phyloP scores from a whole-genome alignment of 1,140 invertebrate genomes.

The Zophobas atratus region DNA sequence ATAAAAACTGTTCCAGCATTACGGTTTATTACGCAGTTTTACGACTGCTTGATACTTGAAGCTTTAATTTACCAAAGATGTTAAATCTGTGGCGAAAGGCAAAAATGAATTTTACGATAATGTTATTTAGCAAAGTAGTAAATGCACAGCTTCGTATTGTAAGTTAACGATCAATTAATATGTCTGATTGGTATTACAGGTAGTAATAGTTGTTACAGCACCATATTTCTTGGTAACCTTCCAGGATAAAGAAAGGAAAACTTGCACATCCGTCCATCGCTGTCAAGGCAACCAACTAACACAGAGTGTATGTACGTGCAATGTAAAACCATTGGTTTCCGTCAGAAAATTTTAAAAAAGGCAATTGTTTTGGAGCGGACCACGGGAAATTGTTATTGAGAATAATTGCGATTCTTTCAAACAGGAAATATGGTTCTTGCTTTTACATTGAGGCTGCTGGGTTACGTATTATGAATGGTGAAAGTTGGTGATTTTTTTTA shows the following conservation, averaged over 20 bases:
- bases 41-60: too few species aligned
- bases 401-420: slow-evolving; percentile 46
- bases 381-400: slow-evolving; percentile 43
- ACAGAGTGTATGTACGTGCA: slow-evolving; percentile 4
- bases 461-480: slow-evolving; percentile 47
- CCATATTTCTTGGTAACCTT: slow-evolving; percentile 29
- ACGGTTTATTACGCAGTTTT: too few species aligned
- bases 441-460: slow-evolving; percentile 45
- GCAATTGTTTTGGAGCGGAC: slow-evolving; percentile 31
- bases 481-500: slow-evolving; percentile 50
- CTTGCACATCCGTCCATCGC: slow-evolving; percentile 33
- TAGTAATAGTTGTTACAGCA: slow-evolving; percentile 15
- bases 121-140: too few species aligned
- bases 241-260: slow-evolving; percentile 39
- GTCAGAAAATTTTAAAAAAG: slow-evolving; percentile 19
- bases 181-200: slow-evolving; percentile 1
- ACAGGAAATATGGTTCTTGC: slow-evolving; percentile 50
- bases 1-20: too few species aligned
- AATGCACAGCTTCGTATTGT: background rate
- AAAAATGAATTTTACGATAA: too few species aligned
- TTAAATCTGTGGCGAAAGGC: too few species aligned
- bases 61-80: too few species aligned
- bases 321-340: slow-evolving; percentile 16
- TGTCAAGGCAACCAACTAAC: slow-evolving; percentile 28
- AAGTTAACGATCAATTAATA: background rate